Evolutionary conservation across 2,888 invertebrate species (phyloP).

Genomic region (Monopis laevigella): DNA sequence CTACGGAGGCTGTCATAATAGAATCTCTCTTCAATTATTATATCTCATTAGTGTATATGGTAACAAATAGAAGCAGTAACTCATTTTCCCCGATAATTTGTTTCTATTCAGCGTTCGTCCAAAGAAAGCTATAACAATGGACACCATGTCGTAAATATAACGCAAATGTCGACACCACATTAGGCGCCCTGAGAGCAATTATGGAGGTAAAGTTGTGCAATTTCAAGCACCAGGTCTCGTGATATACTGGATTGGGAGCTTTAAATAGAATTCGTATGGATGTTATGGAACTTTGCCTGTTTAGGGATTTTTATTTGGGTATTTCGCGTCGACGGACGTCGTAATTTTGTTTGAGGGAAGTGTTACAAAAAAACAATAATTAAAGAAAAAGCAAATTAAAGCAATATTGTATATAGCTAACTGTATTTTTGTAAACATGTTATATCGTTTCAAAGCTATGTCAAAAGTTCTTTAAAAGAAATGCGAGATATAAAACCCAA

Average conservation of each 20-base stretch:
- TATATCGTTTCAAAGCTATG: no score
- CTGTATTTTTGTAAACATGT: no score
- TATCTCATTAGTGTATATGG: constrained; percentile 34
- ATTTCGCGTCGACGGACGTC: no score
- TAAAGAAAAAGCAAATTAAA: no score
- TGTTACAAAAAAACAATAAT: no score
- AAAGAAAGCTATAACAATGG: constrained; percentile 10
- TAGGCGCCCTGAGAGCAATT: constrained; percentile 29
- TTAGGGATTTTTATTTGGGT: no score
- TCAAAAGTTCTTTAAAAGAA: no score
- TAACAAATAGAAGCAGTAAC: constrained; percentile 39
- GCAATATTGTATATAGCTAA: no score
- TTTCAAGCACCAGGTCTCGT: constrained; percentile 31
- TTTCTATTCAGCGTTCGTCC: constrained; percentile 35
- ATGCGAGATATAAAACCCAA: no score
- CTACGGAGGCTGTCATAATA: no score
- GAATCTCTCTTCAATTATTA: constrained; percentile 5
- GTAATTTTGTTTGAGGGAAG: no score
- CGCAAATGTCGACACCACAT: constrained; percentile 25
- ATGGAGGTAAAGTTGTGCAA: constrained; percentile 37
- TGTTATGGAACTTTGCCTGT: constrained; percentile 11
- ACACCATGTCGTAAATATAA: constrained; percentile 33
- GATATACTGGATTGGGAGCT: constrained; percentile 22
- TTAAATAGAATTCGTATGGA: constrained; percentile 10
- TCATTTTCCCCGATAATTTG: constrained; percentile 39